Percentiles rank a stretch among this genome's conserved stretches.
These are phyloP conservation scores for Nyctereutes procyonoides DNA, from an alignment of 2,113 vertebrate genomes.

Conservation along the genomic window DNA sequence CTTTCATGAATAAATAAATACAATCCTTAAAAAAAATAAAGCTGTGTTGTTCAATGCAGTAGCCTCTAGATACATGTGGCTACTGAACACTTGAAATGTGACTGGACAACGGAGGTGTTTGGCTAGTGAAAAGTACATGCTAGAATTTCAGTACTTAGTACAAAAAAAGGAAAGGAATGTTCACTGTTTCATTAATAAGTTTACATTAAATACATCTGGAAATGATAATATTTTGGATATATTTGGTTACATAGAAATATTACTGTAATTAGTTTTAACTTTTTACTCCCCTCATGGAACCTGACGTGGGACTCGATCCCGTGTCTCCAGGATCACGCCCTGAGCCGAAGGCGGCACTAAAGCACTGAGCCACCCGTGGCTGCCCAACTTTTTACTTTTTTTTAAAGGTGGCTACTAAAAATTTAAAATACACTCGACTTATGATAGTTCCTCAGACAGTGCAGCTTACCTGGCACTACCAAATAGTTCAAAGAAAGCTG, in stretches of 20 bases:
- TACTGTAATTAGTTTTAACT: not conserved
- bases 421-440: not conserved
- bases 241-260: not conserved
- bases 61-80: not conserved
- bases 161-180: not conserved
- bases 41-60: no score
- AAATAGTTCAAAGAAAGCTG: not conserved
- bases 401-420: not conserved
- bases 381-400: not conserved
- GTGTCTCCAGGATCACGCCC: no score
- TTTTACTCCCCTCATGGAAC: not conserved
- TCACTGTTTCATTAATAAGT: not conserved
- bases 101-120: not conserved
- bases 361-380: no score
- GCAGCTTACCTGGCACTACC: accelerated
- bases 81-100: not conserved
- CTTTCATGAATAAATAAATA: not conserved
- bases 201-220: not conserved
- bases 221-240: not conserved
- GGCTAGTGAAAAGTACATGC: not conserved
- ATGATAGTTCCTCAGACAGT: no score
- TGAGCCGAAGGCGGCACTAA: no score
- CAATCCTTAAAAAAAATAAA: not conserved
- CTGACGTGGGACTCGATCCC: no score
- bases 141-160: not conserved